Base-by-base conservation (phyloP, 2,888 invertebrate species). In the Tigriopus californicus region DNA sequence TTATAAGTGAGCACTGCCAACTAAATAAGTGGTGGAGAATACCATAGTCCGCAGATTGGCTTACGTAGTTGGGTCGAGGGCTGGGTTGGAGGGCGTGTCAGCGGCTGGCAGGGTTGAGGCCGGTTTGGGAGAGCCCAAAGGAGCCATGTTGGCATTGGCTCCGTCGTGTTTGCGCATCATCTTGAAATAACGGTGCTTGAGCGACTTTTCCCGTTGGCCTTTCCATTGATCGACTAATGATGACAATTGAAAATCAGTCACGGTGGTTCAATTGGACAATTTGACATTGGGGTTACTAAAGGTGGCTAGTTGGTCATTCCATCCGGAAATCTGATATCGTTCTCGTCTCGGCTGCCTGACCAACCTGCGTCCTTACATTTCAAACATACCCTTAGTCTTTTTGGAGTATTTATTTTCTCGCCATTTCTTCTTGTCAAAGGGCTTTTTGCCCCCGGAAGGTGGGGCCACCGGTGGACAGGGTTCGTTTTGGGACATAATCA, bases 341-440 rank as follows among this genome's bases (percentile, higher is more conserved):
- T n/a, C n/a, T n/a, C n/a, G n/a, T n/a, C n/a, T n/a, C n/a, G n/a
- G n/a, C n/a, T n/a, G n/a, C n/a, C n/a, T n/a, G n/a, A n/a, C n/a
- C n/a, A n/a, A n/a, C n/a, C 13, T 47, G 8, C 13, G 22, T n/a
- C 15, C 3, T 11, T 18, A 3, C 20, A 60, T 46, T 24, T 58
- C 11, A 13, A 18, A 58, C 64, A 60, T 66, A 73, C 72, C 65
- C 70, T 80, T 81, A 62, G 78, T 80, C 66, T 81, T 81, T 58
- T 80, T 80, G 65, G 80, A 81, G 66, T 82, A 82, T 66, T 80
- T 80, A 65, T 81, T 76, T 41, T 80, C 65, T 41, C 82, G 73
- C 67, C 80, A 82, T 25, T 75, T 72, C 63, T 79, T 80, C 66
- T 82, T 82, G 65, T 82, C 78, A 67, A 82, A 82, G 0, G 76